phyloP scores from a whole-genome alignment of 2,888 invertebrate species.

The Drosophila colorata region DNA sequence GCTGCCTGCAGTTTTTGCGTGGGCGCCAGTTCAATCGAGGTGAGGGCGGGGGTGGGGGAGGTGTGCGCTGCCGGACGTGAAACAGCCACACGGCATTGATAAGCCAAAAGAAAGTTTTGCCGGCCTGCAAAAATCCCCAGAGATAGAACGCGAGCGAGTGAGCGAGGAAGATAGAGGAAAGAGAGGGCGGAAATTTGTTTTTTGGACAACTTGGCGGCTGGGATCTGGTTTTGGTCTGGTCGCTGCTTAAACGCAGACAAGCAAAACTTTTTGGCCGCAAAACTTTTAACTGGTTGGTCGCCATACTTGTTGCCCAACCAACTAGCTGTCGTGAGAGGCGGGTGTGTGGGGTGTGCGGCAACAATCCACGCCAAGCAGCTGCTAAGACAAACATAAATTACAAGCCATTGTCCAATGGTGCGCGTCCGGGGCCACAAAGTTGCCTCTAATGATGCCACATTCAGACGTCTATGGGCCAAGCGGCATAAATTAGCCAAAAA shows the following conservation, averaged over 20 bases:
- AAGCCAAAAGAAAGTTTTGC: slow-evolving; percentile 69
- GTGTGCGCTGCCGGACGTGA: slow-evolving; percentile 16
- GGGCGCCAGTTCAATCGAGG: slow-evolving; percentile 18
- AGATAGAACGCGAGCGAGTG: slow-evolving; percentile 2
- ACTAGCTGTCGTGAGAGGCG: slow-evolving; percentile 14
- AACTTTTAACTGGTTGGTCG: slow-evolving; percentile 70
- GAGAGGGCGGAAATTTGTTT: slow-evolving; percentile 54
- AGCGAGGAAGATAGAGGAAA: neutral
- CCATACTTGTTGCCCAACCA: slow-evolving; percentile 59
- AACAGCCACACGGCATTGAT: slow-evolving; percentile 59
- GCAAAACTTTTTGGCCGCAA: slow-evolving; percentile 69
- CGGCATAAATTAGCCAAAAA: slow-evolving; percentile 75
- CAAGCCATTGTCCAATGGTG: slow-evolving; percentile 76
- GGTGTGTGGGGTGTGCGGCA: slow-evolving; percentile 13
- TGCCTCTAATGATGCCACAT: slow-evolving; percentile 79
- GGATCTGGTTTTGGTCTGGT: slow-evolving; percentile 55
- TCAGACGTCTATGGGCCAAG: slow-evolving; percentile 58
- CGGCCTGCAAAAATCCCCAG: slow-evolving; percentile 34
- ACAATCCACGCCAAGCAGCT: slow-evolving; percentile 63
- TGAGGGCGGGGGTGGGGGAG: neutral
- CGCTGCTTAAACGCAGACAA: slow-evolving; percentile 78
- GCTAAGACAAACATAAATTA: slow-evolving; percentile 80
- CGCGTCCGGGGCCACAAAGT: slow-evolving; percentile 70
- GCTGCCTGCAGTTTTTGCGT: slow-evolving; percentile 21
- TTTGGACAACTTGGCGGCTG: slow-evolving; percentile 51